phyloP scores from a whole-genome alignment of 2,113 vertebrate genomes.

The Anser brachyrhynchus region DNA sequence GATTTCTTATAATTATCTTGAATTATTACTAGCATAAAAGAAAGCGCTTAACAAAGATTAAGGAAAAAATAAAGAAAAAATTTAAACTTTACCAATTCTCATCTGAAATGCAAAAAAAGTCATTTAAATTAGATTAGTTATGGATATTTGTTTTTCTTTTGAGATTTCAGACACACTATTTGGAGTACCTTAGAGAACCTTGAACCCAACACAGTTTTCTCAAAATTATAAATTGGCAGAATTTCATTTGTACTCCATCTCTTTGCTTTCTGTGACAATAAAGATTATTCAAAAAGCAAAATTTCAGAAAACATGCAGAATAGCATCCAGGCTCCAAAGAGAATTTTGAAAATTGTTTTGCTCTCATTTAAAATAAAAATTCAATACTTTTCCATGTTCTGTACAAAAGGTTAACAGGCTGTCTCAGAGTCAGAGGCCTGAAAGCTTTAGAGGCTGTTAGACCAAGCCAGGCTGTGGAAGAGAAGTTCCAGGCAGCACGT shows the following conservation, averaged over 20 bases:
- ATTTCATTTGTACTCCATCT: neutral
- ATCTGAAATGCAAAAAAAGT: neutral
- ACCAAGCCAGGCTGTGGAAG: neutral
- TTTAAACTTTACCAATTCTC: neutral
- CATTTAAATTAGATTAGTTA: neutral
- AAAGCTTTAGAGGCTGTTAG: neutral
- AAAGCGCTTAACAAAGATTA: neutral
- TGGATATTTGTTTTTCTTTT: neutral
- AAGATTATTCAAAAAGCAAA: neutral
- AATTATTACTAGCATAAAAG: neutral
- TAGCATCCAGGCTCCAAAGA: neutral
- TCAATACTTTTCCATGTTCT: neutral
- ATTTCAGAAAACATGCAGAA: neutral
- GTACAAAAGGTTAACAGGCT: neutral
- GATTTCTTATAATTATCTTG: neutral
- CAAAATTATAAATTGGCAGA: neutral
- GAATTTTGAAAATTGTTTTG: neutral
- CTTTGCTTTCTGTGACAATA: neutral
- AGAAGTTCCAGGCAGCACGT: neutral
- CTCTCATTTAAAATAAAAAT: neutral
- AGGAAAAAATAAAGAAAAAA: neutral
- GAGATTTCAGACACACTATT: neutral
- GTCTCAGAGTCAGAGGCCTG: neutral
- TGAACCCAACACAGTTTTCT: neutral
- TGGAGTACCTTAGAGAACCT: neutral